A percentile compares a stretch with the other conserved stretches of the same genome.
Conservation (phyloP, 2,888 invertebrate species). For the Nomada fabriciana region DNA sequence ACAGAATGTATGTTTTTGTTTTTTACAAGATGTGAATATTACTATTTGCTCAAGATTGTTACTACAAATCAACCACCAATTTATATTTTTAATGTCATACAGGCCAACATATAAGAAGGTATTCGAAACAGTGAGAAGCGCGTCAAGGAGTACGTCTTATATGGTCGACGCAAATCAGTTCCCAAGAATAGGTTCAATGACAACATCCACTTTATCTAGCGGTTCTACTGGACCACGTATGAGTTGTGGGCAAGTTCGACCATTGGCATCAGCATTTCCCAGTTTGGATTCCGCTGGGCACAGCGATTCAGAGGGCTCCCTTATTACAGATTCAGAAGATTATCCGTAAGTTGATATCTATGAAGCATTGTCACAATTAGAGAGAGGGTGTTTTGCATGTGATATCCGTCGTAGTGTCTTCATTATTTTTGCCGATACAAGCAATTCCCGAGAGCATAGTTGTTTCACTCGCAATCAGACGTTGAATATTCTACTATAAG, state of each 20-base stretch:
- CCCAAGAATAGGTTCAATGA: conserved; percentile 84
- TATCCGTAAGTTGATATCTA: conserved; percentile 87
- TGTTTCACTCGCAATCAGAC: too few species aligned
- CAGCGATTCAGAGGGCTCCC: conserved; percentile 86
- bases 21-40: neutral
- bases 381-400: too few species aligned
- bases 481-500: too few species aligned
- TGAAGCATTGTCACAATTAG: too few species aligned
- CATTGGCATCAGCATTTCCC: conserved; percentile 85
- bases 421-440: too few species aligned
- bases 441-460: too few species aligned
- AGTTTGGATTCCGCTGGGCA: conserved; percentile 86
- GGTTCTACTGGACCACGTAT: conserved; percentile 86
- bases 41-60: neutral
- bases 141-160: conserved; percentile 86
- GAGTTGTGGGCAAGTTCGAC: conserved; percentile 84
- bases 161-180: conserved; percentile 79
- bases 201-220: conserved; percentile 83
- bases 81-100: conserved; percentile 52
- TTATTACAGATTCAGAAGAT: conserved; percentile 90
- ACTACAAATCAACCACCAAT: neutral
- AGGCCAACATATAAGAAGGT: conserved; percentile 94
- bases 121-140: conserved; percentile 95
- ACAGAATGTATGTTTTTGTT: conserved; percentile 82
- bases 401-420: too few species aligned